phyloP scores from a whole-genome alignment of 2,797 vertebrate species.

The Urocyon cinereoargenteus region DNA sequence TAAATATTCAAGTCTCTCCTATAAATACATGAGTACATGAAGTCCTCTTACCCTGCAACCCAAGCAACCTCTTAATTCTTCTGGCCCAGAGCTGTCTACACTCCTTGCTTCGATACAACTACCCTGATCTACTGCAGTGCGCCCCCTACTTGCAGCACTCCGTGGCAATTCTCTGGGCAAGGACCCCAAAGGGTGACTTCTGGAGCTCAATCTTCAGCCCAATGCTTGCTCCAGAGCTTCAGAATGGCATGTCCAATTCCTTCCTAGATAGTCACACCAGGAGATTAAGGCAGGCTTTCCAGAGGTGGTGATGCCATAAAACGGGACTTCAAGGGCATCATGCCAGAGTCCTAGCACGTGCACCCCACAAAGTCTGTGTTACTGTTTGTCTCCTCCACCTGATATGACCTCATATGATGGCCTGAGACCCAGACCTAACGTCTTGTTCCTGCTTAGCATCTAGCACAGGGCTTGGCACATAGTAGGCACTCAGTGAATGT shows the following conservation, averaged over 20 bases:
- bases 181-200: neutral
- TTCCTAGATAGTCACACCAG: neutral
- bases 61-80: neutral
- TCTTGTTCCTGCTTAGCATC: neutral
- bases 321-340: accelerated
- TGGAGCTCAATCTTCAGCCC: neutral
- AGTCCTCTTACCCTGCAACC: neutral
- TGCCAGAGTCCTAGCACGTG: neutral
- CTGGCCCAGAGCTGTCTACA: neutral
- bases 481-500: neutral
- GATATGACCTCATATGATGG: accelerated
- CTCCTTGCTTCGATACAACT: neutral
- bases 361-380: neutral
- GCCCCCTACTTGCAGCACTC: neutral
- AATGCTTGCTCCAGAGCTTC: neutral
- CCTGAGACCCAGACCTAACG: neutral
- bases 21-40: neutral
- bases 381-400: neutral
- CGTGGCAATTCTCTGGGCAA: neutral
- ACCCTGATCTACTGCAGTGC: accelerated
- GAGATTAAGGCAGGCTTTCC: neutral
- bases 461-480: neutral
- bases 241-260: neutral
- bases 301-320: neutral
- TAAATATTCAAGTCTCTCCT: neutral